A percentile compares a stretch with the other conserved stretches of the same genome.
phyloP scores from a whole-genome alignment of 2,888 invertebrate species.

The Heliconius ismenius region DNA sequence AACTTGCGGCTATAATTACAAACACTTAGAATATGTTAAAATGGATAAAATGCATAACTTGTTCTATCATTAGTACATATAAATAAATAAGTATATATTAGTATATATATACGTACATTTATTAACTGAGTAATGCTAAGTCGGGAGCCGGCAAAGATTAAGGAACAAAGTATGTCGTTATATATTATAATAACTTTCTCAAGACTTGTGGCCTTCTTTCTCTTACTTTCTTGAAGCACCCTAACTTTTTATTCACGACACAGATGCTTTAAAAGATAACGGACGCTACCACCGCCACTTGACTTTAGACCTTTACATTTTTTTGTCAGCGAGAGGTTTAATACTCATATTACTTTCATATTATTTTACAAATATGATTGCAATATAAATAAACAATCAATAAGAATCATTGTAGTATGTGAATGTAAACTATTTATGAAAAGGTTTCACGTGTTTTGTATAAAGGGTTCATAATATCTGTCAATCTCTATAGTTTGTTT shows the following conservation, averaged over 20 bases:
- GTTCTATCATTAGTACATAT: too few relatives aligned
- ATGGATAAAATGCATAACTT: too few relatives aligned
- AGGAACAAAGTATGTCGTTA: constrained; percentile 12
- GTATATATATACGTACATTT: neutral
- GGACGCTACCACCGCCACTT: constrained; percentile 6
- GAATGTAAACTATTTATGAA: neutral
- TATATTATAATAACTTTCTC: constrained; percentile 19
- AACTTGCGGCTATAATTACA: too few relatives aligned
- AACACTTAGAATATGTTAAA: too few relatives aligned
- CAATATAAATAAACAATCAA: too few relatives aligned
- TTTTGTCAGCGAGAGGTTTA: neutral
- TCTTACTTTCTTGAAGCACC: constrained; percentile 13
- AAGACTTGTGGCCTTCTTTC: constrained; percentile 19
- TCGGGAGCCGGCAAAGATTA: neutral
- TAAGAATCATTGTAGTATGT: neutral
- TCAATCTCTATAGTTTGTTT: neutral
- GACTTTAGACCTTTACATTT: constrained; percentile 12
- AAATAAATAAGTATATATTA: too few relatives aligned
- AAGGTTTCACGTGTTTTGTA: too few relatives aligned
- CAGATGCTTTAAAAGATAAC: constrained; percentile 24
- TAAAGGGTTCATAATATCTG: too few relatives aligned
- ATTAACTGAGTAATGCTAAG: neutral
- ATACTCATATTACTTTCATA: neutral
- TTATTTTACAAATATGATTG: neutral
- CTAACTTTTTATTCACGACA: constrained; percentile 19